Percentiles rank a stretch among this genome's conserved stretches.
phyloP scores from a whole-genome alignment of 2,888 invertebrate genomes.

The Syrphus vitripennis region DNA sequence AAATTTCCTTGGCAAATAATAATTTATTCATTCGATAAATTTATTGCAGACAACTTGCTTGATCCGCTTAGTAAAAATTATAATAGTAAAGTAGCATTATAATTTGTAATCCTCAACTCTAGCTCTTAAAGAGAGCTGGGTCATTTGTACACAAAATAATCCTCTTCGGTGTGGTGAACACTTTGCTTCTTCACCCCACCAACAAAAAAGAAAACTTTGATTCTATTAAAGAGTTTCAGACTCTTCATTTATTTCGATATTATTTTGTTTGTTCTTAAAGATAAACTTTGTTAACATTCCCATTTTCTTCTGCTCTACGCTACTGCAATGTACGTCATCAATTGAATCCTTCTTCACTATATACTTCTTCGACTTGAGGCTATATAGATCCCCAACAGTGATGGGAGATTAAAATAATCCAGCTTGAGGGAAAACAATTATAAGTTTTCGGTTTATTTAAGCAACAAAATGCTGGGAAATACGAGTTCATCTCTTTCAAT shows the following conservation, averaged over 20 bases:
- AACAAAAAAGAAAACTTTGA: not conserved
- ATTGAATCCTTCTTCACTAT: not conserved
- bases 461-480: slow-evolving; percentile 11
- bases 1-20: slow-evolving; percentile 29
- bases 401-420: slow-evolving; percentile 53
- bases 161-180: too few relatives aligned
- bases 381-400: slow-evolving; percentile 34
- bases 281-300: not conserved
- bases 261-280: not conserved
- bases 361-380: not conserved
- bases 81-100: not conserved
- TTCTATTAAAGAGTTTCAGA: not conserved
- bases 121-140: not conserved
- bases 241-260: not conserved
- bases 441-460: slow-evolving; percentile 49
- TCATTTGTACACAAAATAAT: slow-evolving; percentile 11
- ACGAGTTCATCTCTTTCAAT: not conserved
- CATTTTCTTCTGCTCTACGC: not conserved
- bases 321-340: not conserved
- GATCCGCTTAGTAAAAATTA: slow-evolving; percentile 28
- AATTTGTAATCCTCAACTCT: not conserved
- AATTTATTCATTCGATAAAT: slow-evolving; percentile 57
- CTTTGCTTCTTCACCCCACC: too few relatives aligned
- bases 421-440: slow-evolving; percentile 45
- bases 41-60: slow-evolving; percentile 45